Evolutionary conservation across 2,113 vertebrate species (phyloP).

Genomic region (Ifrita kowaldi): DNA sequence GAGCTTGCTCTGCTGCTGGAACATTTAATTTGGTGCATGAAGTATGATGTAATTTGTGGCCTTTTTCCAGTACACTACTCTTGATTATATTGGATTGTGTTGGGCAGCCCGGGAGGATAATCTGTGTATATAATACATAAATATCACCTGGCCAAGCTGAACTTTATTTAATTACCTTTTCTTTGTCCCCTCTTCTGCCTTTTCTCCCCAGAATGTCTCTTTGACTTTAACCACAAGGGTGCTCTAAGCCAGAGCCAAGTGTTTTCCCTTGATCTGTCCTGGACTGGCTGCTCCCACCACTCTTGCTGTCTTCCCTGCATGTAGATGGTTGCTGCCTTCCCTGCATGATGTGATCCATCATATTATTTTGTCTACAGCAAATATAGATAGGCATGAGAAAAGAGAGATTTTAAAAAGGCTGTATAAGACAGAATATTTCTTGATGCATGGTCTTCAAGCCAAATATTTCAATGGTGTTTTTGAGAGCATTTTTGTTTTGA

Average conservation of each 20-base stretch:
- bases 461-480: not conserved
- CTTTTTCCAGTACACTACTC: slow-evolving; percentile 6
- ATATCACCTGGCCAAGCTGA: not conserved
- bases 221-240: not conserved
- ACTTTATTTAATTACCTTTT: not conserved
- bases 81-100: not conserved
- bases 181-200: not conserved
- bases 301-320: not conserved
- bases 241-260: not conserved
- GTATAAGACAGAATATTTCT: not conserved
- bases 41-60: not conserved
- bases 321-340: not conserved
- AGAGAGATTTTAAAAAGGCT: not conserved
- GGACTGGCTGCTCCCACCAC: not conserved
- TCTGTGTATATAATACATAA: not conserved
- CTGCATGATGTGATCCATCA: not conserved
- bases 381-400: not conserved
- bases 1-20: not conserved
- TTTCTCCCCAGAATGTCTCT: not conserved
- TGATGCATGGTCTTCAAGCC: not conserved
- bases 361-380: not conserved
- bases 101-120: not conserved
- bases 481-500: not conserved
- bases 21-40: not conserved
- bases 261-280: not conserved